Base-by-base conservation (phyloP, 2,888 invertebrate genomes). In the Papilio demoleus region DNA sequence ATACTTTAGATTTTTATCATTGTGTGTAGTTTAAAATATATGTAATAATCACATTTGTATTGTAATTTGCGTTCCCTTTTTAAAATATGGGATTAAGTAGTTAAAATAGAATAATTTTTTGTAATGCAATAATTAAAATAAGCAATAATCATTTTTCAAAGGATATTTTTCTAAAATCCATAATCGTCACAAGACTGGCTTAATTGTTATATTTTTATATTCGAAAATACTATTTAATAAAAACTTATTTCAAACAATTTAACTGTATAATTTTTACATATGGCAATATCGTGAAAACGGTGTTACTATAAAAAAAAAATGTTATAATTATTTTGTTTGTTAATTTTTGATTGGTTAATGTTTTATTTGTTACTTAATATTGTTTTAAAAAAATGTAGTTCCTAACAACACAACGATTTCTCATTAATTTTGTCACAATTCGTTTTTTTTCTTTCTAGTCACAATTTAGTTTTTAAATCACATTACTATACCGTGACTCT, bases 141-240 rank as follows among this genome's bases (percentile, higher is more conserved):
- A 42, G n/a, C 14, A n/a, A 40, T 9, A 36, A 40, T 40, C 9
- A 36, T 24, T 50, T 40, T 27, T 31, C 11, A 40, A 42, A 38
- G 9, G 8, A 59, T 66, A 66, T 59, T 66, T 66, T 66, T 66
- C 36, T 66, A 50, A 38, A 24, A 60, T 24, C 14, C 17, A 19
- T 17, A 42, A n/a, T 58, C 17, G 9, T 22, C 6, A 47, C 31
- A 56, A 66, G 66, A 60, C 66, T 66, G 66, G 47, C 45, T 58
- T 45, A 1, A 36, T 60, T 66, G 38, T 65, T 56, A 56, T 56
- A 65, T 65, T 65, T 65, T 65, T 56, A 40, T 56, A 65, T 53
- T 12, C 31, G 19, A 27, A 19, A 19, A 45, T 31, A 42, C 6
- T 34, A 22, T 63, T 31, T 63, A 63, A n/a, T 17, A n/a, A 31